These are phyloP conservation scores for Anarhynchus alexandrinus DNA, from an alignment of 2,113 vertebrate genomes.

Conservation along the genomic window DNA sequence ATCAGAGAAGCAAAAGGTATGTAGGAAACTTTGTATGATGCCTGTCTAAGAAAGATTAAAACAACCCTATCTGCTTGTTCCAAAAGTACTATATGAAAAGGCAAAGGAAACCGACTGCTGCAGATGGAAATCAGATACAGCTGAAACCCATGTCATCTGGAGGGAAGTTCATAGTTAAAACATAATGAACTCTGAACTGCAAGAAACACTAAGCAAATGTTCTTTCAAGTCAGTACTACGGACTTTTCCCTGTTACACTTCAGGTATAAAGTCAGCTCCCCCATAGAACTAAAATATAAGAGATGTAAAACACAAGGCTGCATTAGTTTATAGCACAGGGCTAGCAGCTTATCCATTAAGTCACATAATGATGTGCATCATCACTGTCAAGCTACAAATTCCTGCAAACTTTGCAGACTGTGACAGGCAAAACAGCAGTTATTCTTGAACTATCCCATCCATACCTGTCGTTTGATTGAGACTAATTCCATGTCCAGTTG, in stretches of 20 bases:
- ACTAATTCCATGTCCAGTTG: conserved; percentile 92
- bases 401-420: background rate
- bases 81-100: background rate
- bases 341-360: background rate
- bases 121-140: background rate
- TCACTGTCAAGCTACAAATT: background rate
- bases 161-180: background rate
- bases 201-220: background rate
- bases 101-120: background rate
- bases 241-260: background rate
- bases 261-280: background rate
- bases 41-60: background rate
- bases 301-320: background rate
- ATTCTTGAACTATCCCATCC: background rate
- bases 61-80: background rate
- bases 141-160: background rate
- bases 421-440: background rate
- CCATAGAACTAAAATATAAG: background rate
- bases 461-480: conserved; percentile 93
- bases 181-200: background rate
- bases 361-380: background rate
- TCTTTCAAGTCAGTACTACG: background rate
- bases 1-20: background rate
- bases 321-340: background rate
- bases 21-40: background rate